Evolutionary conservation across 1,140 invertebrate genomes (phyloP).

Genomic region (Euwallacea similis): DNA sequence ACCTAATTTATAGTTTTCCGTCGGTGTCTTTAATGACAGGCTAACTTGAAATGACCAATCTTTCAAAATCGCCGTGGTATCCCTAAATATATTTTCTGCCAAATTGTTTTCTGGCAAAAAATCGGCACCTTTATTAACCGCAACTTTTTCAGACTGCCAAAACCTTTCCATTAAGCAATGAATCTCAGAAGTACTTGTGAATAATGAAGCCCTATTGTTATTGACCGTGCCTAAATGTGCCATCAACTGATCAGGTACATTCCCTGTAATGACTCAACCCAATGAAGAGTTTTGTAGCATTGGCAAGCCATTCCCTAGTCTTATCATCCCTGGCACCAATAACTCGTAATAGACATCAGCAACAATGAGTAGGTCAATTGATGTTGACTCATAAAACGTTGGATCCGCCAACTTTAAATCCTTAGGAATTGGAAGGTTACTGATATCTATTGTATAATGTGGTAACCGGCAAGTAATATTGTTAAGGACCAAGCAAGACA

Average conservation of each 20-base stretch:
- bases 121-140: neutral
- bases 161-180: neutral
- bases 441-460: neutral
- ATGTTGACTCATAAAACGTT: neutral
- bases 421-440: neutral
- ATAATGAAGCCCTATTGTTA: neutral
- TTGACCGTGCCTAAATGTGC: neutral
- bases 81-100: neutral
- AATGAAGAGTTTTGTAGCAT: neutral
- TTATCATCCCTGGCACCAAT: neutral
- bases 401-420: neutral
- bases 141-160: neutral
- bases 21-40: slow-evolving; percentile 9
- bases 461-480: neutral
- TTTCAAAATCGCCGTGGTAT: neutral
- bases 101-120: neutral
- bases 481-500: neutral
- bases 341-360: neutral
- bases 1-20: slow-evolving; percentile 21
- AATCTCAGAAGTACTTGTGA: neutral
- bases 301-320: neutral
- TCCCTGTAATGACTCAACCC: neutral
- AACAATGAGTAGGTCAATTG: neutral
- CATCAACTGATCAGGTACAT: neutral
- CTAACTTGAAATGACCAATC: slow-evolving; percentile 23